Evolutionary conservation across 2,113 vertebrate species (phyloP).

Genomic region (Sinocyclocheilus grahami): DNA sequence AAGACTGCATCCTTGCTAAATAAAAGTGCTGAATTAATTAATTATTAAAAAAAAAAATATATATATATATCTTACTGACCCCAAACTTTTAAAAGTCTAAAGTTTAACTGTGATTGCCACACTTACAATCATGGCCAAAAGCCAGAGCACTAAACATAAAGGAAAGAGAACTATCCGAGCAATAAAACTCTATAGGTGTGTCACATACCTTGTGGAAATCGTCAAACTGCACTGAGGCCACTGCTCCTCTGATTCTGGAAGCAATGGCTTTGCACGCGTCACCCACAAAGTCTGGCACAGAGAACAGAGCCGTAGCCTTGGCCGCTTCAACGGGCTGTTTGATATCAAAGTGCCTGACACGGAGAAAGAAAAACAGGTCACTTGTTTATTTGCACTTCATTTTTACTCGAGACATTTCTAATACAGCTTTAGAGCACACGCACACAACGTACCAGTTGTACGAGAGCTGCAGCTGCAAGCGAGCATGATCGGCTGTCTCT

Average conservation of each 20-base stretch:
- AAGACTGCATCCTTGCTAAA: no score
- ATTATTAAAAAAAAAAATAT: no score
- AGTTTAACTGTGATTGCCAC: no score
- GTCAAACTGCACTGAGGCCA: constrained; percentile 88
- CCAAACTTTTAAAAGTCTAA: no score
- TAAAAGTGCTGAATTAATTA: no score
- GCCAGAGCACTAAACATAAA: neutral
- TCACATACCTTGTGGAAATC: constrained; percentile 88
- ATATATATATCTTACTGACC: no score
- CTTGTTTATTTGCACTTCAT: no score
- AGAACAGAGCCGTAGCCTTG: constrained; percentile 76
- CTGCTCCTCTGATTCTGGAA: constrained; percentile 84
- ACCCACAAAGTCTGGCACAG: constrained; percentile 85
- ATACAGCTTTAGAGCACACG: neutral
- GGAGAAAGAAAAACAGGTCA: neutral
- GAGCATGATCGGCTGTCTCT: constrained; percentile 87
- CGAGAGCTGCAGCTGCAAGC: constrained; percentile 88
- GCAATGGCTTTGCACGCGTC: constrained; percentile 89
- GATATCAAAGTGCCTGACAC: constrained; percentile 84
- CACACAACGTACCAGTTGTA: constrained; percentile 84
- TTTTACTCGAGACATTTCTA: no score
- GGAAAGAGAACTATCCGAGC: neutral
- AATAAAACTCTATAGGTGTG: constrained; percentile 2
- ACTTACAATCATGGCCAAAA: neutral
- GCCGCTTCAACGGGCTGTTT: constrained; percentile 42